phyloP scores from a whole-genome alignment of 1,140 invertebrate genomes.

The Liolophura sinensis region DNA sequence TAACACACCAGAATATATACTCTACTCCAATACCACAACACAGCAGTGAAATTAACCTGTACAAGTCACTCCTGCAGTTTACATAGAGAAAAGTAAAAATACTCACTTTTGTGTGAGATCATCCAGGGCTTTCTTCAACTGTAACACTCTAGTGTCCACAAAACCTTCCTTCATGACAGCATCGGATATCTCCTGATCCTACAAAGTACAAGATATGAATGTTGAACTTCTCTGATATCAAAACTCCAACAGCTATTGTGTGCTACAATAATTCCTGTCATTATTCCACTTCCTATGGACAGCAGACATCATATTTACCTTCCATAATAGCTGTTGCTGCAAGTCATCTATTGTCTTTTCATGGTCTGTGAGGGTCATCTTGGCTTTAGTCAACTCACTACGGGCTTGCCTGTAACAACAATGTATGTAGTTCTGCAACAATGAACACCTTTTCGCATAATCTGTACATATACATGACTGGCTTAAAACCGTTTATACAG shows the following conservation, averaged over 20 bases:
- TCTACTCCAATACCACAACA: too few relatives aligned
- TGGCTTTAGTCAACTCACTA: constrained; percentile 31
- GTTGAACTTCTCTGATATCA: not conserved
- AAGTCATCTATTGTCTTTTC: constrained; percentile 36
- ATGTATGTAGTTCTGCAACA: too few relatives aligned
- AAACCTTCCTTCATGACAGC: constrained; percentile 44
- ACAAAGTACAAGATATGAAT: constrained; percentile 7
- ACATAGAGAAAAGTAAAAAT: not conserved
- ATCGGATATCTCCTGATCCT: constrained; percentile 46
- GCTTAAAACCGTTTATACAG: too few relatives aligned
- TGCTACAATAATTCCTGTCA: not conserved
- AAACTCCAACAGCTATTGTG: not conserved
- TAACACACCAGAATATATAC: too few relatives aligned
- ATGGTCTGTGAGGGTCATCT: constrained; percentile 37
- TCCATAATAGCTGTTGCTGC: constrained; percentile 41
- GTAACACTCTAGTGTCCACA: constrained; percentile 35
- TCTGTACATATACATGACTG: too few relatives aligned
- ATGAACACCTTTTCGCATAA: too few relatives aligned
- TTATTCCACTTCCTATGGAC: not conserved
- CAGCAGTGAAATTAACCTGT: too few relatives aligned
- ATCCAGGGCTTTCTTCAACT: constrained; percentile 44
- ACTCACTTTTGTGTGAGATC: constrained; percentile 38
- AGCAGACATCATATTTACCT: constrained; percentile 25
- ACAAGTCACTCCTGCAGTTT: too few relatives aligned
- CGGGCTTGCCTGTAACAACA: constrained; percentile 30